A percentile compares a stretch with the other conserved stretches of the same genome.
These are phyloP conservation scores for Cheracebus regulus DNA, from an alignment of 2,797 vertebrate species.

Conservation along the genomic window DNA sequence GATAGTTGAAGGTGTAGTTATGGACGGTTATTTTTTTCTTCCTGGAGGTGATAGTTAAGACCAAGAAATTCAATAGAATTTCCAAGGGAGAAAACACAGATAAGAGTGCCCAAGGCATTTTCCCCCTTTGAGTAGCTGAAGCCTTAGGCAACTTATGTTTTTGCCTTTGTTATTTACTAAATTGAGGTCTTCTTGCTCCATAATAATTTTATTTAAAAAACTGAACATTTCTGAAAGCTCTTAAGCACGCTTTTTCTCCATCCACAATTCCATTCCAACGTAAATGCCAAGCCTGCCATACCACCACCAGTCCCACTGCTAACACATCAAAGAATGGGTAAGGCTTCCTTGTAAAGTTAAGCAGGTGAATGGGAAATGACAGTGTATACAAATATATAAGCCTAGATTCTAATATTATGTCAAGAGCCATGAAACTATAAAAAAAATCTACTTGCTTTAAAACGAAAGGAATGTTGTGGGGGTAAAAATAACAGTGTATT, in stretches of 20 bases:
- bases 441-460: background rate
- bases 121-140: background rate
- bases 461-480: background rate
- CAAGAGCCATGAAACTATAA: background rate
- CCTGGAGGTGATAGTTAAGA: background rate
- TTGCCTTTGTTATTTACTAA: background rate
- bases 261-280: background rate
- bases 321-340: background rate
- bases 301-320: background rate
- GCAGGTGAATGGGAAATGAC: background rate
- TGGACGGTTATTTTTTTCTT: background rate
- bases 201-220: background rate
- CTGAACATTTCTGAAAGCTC: background rate
- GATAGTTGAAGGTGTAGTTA: background rate
- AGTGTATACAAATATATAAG: background rate
- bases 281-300: background rate
- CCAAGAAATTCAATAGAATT: slow-evolving; percentile 27
- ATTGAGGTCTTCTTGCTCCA: background rate
- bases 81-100: background rate
- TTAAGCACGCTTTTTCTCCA: background rate
- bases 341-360: background rate
- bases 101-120: background rate
- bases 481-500: background rate
- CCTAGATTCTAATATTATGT: background rate
- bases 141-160: background rate